phyloP scores from a whole-genome alignment of 1,140 invertebrate species.

The Hycleus phaleratus region DNA sequence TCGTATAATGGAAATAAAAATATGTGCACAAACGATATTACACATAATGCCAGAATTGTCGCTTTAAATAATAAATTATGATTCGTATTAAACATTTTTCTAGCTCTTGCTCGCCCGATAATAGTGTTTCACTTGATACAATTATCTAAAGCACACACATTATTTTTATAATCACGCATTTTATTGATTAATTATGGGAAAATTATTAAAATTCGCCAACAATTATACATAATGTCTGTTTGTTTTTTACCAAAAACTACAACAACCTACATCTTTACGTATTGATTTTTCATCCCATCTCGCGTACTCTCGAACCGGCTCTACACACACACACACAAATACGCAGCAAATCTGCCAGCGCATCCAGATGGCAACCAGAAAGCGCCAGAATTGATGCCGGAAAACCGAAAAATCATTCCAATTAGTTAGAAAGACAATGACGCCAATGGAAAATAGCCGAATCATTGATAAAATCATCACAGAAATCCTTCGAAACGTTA shows the following conservation, averaged over 20 bases:
- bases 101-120: background rate
- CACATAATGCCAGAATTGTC: slow-evolving; percentile 49
- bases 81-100: slow-evolving; percentile 37
- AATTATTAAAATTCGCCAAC: background rate
- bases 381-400: too few relatives aligned
- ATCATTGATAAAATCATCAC: too few relatives aligned
- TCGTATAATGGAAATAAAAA: slow-evolving; percentile 55
- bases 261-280: slow-evolving; percentile 10
- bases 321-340: too few relatives aligned
- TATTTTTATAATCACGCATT: slow-evolving; percentile 15
- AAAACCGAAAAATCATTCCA: too few relatives aligned
- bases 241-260: background rate
- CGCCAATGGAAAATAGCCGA: too few relatives aligned
- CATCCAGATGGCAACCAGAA: too few relatives aligned
- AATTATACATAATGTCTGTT: too few relatives aligned
- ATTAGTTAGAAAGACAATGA: too few relatives aligned
- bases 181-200: background rate
- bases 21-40: slow-evolving; percentile 52
- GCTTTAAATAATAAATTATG: slow-evolving; percentile 51
- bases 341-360: too few relatives aligned
- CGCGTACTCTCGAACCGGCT: background rate
- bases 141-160: slow-evolving; percentile 10
- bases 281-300: slow-evolving; percentile 19
- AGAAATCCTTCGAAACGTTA: too few relatives aligned
- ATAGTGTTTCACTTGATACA: slow-evolving; percentile 5